Evolutionary conservation across 2,113 vertebrate genomes (phyloP).

Genomic region (Trematomus loennbergii): DNA sequence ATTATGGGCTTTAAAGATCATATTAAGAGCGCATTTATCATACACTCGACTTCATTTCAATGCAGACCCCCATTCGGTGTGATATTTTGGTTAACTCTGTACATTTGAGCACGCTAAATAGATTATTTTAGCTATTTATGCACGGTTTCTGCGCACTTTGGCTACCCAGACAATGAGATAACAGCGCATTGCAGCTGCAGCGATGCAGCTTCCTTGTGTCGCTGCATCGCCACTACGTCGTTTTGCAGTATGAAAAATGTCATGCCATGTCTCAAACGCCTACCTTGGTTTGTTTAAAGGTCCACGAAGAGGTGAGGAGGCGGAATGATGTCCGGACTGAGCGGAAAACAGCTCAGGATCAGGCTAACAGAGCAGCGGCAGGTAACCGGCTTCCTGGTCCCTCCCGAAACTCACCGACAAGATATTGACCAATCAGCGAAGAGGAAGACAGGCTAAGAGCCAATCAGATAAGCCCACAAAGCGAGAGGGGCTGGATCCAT

Average conservation of each 20-base stretch:
- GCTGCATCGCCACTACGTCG: neutral
- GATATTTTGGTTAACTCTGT: neutral
- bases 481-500: neutral
- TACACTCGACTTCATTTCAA: neutral
- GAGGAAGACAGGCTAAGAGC: rapidly evolving
- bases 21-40: neutral
- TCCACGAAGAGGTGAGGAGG: neutral
- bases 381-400: constrained; percentile 20
- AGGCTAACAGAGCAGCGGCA: neutral
- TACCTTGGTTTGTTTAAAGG: constrained; percentile 45
- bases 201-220: neutral
- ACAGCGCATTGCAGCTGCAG: too few species aligned
- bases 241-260: too few species aligned
- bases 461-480: constrained; percentile 58
- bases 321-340: neutral
- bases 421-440: constrained; percentile 55
- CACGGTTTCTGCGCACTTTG: too few species aligned
- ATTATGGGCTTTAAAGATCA: neutral
- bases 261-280: neutral
- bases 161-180: neutral
- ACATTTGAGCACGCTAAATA: too few species aligned
- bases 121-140: too few species aligned
- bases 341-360: neutral
- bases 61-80: neutral
- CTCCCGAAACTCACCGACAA: neutral